Evolutionary conservation across 2,888 invertebrate species (phyloP), one percentile per base, ranked within the genome.

Genomic region (Hypena proboscidalis): DNA sequence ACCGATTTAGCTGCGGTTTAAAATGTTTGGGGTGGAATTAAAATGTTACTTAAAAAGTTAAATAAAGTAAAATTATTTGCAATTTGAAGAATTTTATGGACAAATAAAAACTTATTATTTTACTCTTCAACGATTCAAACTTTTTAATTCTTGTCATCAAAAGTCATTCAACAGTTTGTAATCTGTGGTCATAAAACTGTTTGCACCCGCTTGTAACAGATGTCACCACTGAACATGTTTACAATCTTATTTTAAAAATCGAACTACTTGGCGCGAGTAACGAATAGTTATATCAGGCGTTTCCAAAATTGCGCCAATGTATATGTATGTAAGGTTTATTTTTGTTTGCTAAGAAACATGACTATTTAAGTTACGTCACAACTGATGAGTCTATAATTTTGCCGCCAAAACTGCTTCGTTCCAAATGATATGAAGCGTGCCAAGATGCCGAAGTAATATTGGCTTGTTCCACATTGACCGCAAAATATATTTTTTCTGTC

Each of bases 361-460:
- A 7, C 19, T 49, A 25, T 31, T 40, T 37, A 29, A 32, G 45
- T 39, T 43, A 43, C 37, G 38, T 62, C 44, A 53, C 26, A 27
- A 41, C 49, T 58, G 67, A 76, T 70, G 73, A 74, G 71, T 73
- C 65, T 58, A 69, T 74, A 75, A 78, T 74, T 83, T 82, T 83
- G 69, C 77, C 82, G 81, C 84, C 84, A 81, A 86, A 84, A 77
- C 58, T 56, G 63, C 68, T 65, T 59, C 67, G 72, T 76, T 77
- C 67, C 70, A 73, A 75, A 77, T 70, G 66, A 70, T 68, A 61
- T 53, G 53, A 60, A 51, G 56, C 58, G 77, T 85, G 84, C 87
- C 86, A 86, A 85, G 72, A 76, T 70, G 69, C 70, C 71, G 67
- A 57, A 52, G 54, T 43, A 56, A 43, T 35, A 40, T 73, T 65